Evolutionary conservation across 1,140 invertebrate genomes (phyloP).

Genomic region (Heliconius melpomene): DNA sequence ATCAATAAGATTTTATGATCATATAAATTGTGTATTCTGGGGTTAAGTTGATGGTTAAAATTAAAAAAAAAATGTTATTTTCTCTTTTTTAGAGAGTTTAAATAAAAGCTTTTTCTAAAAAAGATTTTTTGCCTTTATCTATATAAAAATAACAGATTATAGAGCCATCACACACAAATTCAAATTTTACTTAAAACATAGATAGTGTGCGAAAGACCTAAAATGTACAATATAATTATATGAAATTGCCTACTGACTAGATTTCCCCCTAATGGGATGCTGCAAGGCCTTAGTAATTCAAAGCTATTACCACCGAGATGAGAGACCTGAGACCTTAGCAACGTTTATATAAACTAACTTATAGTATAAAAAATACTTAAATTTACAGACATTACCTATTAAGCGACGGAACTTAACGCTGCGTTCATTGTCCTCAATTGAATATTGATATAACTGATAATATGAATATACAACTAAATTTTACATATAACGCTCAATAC

Average conservation of each 20-base stretch:
- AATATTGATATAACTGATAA: too few species aligned
- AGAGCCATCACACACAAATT: neutral
- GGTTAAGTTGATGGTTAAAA: too few species aligned
- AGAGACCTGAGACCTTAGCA: neutral
- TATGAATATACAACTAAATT: neutral
- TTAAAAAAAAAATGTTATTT: too few species aligned
- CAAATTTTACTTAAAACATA: neutral
- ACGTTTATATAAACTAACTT: neutral
- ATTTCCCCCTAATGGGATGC: slow-evolving; percentile 2
- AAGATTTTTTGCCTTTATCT: too few species aligned
- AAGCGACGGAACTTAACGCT: too few species aligned
- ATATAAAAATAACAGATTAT: too few species aligned
- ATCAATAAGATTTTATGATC: too few species aligned
- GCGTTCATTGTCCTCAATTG: too few species aligned
- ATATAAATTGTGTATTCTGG: too few species aligned
- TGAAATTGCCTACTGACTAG: slow-evolving; percentile 2
- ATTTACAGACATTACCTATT: neutral
- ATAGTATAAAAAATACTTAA: neutral
- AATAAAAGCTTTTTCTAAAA: too few species aligned
- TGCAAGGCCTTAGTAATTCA: neutral
- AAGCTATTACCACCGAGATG: neutral
- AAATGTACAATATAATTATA: neutral
- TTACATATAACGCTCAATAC: neutral
- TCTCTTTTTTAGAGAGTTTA: too few species aligned
- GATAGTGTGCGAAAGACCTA: neutral